A percentile compares a stretch with the other conserved stretches of the same genome.
Conservation (phyloP, 2,113 vertebrate species). For the Trichechus manatus region DNA sequence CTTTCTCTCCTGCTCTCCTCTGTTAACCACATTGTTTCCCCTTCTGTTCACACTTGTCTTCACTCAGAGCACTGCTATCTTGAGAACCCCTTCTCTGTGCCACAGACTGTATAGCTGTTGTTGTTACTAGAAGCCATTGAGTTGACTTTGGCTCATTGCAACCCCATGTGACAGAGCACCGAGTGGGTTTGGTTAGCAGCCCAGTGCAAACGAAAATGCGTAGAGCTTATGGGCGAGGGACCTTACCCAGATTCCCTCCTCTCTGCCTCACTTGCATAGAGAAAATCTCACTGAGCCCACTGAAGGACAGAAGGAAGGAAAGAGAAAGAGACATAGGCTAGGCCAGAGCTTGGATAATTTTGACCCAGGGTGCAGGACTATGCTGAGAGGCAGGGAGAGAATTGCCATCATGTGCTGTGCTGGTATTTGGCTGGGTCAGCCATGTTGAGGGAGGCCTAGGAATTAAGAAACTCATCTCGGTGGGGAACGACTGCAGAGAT, state of each 20-base stretch:
- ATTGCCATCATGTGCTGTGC: no score
- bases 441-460: neutral
- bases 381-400: neutral
- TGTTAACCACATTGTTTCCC: neutral
- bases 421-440: neutral
- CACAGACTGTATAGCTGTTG: neutral
- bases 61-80: neutral
- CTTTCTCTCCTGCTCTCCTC: neutral
- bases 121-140: no score
- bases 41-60: neutral
- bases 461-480: neutral
- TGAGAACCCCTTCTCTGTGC: neutral
- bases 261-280: neutral
- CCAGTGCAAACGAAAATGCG: neutral
- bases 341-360: neutral
- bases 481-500: neutral
- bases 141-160: no score
- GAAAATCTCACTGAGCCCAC: conserved; percentile 15
- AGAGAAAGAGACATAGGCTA: neutral
- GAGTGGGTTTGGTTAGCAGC: neutral
- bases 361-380: neutral
- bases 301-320: neutral
- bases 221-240: neutral
- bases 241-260: neutral
- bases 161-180: no score